Evolutionary conservation across 2,113 vertebrate genomes (phyloP), one percentile per base, ranked within the genome.

Genomic region (Rhea pennata): DNA sequence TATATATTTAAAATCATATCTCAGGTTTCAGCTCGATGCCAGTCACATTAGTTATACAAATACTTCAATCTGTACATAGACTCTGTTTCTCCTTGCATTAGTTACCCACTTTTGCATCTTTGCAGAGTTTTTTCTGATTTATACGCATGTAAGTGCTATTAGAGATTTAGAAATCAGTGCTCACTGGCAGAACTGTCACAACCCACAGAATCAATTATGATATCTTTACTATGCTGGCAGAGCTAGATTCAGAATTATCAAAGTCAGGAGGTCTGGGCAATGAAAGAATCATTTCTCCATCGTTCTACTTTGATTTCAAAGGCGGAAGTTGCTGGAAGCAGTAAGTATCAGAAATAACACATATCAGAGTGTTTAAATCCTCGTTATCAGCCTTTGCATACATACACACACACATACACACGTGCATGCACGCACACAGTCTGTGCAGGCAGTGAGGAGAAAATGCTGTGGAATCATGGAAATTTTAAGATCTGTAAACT

Each of bases 391-490:
- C 26, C n/a, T 39, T 58, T 58, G 54, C 27, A 31, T 58, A 58
- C 54, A 58, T 31, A 58, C 27, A 58, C 29, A 8, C 14, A 31
- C 16, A 58, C 29, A 8, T 11, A 31, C 16, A 58, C 3, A 46
- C 0, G 0, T 9, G 40, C 67, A 26, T 0, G 0, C 36, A 51
- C 36, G 51, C 16, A 79, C 23, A 53, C 36, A 36, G 4, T 2
- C 10, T 15, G 15, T 53, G 24, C 42, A 73, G 40, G 56, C 2
- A 36, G 12, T 16, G 8, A 85, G 27, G 42, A 59, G 12, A 58
- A 74, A 90, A 39, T 24, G 8, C 24, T 58, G 46, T n/a, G 22
- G 10, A 67, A 77, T 0, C 12, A 48, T 36, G 48, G 23, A 71
- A 50, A 81, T 56, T 67, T 85, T 75, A 48, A 64, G 48, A 64